Conservation (phyloP, 2,888 invertebrate species). For the Seira ritae region DNA sequence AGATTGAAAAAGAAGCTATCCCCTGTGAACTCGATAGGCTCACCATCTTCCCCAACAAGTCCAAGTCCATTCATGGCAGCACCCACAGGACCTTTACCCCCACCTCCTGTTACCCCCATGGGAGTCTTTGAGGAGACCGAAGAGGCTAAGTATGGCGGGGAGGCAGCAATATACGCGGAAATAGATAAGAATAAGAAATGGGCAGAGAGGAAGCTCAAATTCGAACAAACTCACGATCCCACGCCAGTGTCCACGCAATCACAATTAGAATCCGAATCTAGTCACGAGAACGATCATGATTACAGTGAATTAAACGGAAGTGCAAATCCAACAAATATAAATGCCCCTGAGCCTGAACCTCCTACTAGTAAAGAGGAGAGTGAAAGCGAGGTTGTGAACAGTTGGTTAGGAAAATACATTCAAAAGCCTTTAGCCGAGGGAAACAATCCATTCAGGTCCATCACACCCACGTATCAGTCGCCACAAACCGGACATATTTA, state of each 20-base stretch:
- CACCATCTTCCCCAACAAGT: slow-evolving; percentile 46
- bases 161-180: slow-evolving; percentile 67
- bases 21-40: slow-evolving; percentile 54
- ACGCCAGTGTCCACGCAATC: too few relatives aligned
- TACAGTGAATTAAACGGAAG: not conserved
- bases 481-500: slow-evolving; percentile 34
- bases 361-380: not conserved
- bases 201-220: slow-evolving; percentile 66
- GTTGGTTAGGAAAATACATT: slow-evolving; percentile 51
- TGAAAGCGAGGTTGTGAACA: slow-evolving; percentile 38
- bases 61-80: slow-evolving; percentile 38
- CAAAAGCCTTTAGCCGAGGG: not conserved
- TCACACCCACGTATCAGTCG: slow-evolving; percentile 30
- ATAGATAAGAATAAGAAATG: slow-evolving; percentile 72
- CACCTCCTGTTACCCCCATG: slow-evolving; percentile 37
- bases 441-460: slow-evolving; percentile 23
- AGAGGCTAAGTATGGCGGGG: slow-evolving; percentile 17
- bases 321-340: not conserved
- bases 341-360: not conserved
- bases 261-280: not conserved
- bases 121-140: slow-evolving; percentile 20
- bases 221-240: not conserved
- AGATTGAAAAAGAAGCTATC: slow-evolving; percentile 62
- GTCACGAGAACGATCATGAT: slow-evolving; percentile 11
- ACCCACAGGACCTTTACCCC: slow-evolving; percentile 24